phyloP scores from a whole-genome alignment of 2,797 vertebrate species.

The Tarsius wallacei region DNA sequence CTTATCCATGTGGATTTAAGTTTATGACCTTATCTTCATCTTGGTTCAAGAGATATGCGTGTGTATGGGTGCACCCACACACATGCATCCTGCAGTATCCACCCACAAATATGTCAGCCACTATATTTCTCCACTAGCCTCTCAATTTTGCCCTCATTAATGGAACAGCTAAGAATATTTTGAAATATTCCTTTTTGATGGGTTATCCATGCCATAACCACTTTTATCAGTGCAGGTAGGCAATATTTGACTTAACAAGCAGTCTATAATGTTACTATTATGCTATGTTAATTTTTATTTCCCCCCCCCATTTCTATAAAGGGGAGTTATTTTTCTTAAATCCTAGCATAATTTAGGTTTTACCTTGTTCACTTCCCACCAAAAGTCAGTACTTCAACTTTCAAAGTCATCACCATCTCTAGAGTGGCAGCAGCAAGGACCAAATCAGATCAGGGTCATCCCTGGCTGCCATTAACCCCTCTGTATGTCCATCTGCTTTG shows the following conservation, averaged over 20 bases:
- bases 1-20: background rate
- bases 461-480: constrained; percentile 81
- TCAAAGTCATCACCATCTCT: constrained; percentile 77
- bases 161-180: constrained; percentile 41
- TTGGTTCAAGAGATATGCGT: background rate
- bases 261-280: background rate
- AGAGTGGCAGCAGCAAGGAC: constrained; percentile 66
- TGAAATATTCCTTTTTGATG: background rate
- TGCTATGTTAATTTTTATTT: constrained; percentile 54
- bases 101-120: background rate
- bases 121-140: background rate
- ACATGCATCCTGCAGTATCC: no score
- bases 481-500: constrained; percentile 87
- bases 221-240: background rate
- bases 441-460: constrained; percentile 62
- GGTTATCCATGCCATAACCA: background rate
- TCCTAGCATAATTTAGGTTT: constrained; percentile 53
- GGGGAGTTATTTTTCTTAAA: constrained; percentile 42
- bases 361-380: constrained; percentile 29
- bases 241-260: constrained; percentile 48
- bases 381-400: constrained; percentile 73
- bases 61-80: no score
- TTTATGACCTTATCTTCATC: background rate
- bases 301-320: background rate
- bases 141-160: background rate